Conservation (phyloP, 1,140 invertebrate genomes). For the Drosophila watanabei region DNA sequence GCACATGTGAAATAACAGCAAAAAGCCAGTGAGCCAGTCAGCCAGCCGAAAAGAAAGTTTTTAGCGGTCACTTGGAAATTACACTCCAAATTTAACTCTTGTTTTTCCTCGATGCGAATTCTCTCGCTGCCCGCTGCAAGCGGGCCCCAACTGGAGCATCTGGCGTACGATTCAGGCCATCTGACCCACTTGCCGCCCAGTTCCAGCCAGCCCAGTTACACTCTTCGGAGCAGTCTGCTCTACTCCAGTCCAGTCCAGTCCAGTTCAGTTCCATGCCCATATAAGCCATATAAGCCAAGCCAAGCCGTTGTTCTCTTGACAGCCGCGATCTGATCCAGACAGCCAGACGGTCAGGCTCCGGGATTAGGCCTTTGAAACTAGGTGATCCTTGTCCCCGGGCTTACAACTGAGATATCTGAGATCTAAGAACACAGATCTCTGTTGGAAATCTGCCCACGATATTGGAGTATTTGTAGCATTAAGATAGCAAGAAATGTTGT, state of each 20-base stretch:
- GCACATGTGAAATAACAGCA: slow-evolving; percentile 40
- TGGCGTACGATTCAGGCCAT: slow-evolving; percentile 45
- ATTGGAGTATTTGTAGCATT: not conserved
- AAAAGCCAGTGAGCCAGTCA: not conserved
- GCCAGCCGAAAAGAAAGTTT: slow-evolving; percentile 70
- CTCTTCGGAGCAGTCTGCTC: not conserved
- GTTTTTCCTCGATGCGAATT: slow-evolving; percentile 36
- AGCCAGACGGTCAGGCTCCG: slow-evolving; percentile 17
- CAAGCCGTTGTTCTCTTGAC: slow-evolving; percentile 8
- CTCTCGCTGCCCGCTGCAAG: slow-evolving; percentile 37
- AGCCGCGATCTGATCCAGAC: slow-evolving; percentile 12
- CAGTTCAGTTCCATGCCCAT: slow-evolving; percentile 24
- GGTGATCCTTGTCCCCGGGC: slow-evolving; percentile 31
- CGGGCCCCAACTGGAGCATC: slow-evolving; percentile 29
- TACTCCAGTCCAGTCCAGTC: slow-evolving; percentile 21
- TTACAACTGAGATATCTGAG: not conserved
- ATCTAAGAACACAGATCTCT: not conserved
- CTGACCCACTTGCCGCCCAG: slow-evolving; percentile 58
- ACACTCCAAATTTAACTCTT: slow-evolving; percentile 64
- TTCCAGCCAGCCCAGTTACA: slow-evolving; percentile 37
- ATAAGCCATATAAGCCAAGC: slow-evolving; percentile 7
- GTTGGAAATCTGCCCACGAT: not conserved
- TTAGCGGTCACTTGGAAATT: slow-evolving; percentile 48
- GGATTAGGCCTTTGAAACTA: slow-evolving; percentile 18
- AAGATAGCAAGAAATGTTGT: not conserved